A percentile compares a stretch with the other conserved stretches of the same genome.
Evolutionary conservation across 2,888 invertebrate genomes (phyloP).

Genomic region (Heliconius cydno): DNA sequence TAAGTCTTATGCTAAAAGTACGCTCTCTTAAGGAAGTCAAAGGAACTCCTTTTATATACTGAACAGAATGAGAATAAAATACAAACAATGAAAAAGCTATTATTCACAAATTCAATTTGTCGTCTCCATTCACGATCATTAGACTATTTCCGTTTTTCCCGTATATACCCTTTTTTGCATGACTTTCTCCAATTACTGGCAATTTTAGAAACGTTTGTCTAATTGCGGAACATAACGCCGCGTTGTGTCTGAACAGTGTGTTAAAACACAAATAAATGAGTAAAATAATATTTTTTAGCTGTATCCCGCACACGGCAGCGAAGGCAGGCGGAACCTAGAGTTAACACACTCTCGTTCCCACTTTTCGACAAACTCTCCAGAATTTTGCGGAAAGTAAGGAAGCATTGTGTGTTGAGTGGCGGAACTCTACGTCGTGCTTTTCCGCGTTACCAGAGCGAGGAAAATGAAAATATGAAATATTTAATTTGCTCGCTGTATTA

Average conservation of each 20-base stretch:
- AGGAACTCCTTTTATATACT: conserved; percentile 42
- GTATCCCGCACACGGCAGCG: no score
- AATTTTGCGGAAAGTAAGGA: no score
- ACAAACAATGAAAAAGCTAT: conserved; percentile 46
- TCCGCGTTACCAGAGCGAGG: no score
- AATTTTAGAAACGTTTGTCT: background rate
- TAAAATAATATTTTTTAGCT: no score
- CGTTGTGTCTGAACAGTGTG: background rate
- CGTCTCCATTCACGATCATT: conserved; percentile 42
- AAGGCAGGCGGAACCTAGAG: no score
- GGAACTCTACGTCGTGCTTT: no score
- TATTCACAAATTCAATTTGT: conserved; percentile 48
- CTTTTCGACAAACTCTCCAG: no score
- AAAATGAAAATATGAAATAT: no score
- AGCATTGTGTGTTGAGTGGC: no score
- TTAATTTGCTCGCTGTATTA: no score
- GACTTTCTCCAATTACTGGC: background rate
- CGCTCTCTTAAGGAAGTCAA: conserved; percentile 28
- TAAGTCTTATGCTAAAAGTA: background rate
- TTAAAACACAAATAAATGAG: no score
- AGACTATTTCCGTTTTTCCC: background rate
- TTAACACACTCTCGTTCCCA: no score
- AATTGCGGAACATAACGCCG: background rate
- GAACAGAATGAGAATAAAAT: conserved; percentile 44
- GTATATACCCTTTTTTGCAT: background rate